Percentiles rank a stretch among this genome's conserved stretches.
phyloP scores from a whole-genome alignment of 2,113 vertebrate genomes.

The Polypterus bichir region DNA sequence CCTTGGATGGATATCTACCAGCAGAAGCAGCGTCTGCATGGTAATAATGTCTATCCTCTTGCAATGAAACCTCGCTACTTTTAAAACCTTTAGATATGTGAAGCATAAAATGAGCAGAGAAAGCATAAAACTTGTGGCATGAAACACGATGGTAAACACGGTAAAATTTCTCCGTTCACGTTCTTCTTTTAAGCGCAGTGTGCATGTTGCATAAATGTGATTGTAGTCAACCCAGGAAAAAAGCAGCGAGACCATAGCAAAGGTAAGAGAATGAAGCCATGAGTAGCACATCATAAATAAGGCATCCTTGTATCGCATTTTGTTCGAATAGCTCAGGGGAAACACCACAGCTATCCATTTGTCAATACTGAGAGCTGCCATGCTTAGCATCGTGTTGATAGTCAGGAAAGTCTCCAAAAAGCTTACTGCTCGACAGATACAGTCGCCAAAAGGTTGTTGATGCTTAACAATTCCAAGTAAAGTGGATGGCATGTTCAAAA shows the following conservation, averaged over 20 bases:
- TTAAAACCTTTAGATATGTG: conserved; percentile 56
- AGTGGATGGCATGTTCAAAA: conserved; percentile 58
- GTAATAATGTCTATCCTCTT: conserved; percentile 57
- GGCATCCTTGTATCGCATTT: conserved; percentile 58
- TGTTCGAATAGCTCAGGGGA: conserved; percentile 55
- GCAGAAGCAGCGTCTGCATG: conserved; percentile 56
- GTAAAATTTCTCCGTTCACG: conserved; percentile 36
- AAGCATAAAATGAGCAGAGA: conserved; percentile 54
- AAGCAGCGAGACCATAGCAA: conserved; percentile 44
- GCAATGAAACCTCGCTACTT: conserved; percentile 61
- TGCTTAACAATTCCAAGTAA: conserved; percentile 39
- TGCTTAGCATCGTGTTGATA: conserved; percentile 55
- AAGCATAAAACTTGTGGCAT: conserved; percentile 49
- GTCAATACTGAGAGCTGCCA: conserved; percentile 63
- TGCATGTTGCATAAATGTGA: conserved; percentile 51
- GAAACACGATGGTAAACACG: conserved; percentile 54
- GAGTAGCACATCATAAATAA: conserved; percentile 50
- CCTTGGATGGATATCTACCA: conserved; percentile 68
- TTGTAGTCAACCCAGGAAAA: conserved; percentile 58
- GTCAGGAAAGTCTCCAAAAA: conserved; percentile 61
- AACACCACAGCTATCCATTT: conserved; percentile 64
- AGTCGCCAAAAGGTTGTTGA: conserved; percentile 42
- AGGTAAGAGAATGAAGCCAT: conserved; percentile 53
- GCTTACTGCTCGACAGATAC: conserved; percentile 40
- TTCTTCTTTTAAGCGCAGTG: conserved; percentile 39